A percentile compares a stretch with the other conserved stretches of the same genome.
Evolutionary conservation across 2,888 invertebrate genomes (phyloP).

Genomic region (Abrostola tripartita): DNA sequence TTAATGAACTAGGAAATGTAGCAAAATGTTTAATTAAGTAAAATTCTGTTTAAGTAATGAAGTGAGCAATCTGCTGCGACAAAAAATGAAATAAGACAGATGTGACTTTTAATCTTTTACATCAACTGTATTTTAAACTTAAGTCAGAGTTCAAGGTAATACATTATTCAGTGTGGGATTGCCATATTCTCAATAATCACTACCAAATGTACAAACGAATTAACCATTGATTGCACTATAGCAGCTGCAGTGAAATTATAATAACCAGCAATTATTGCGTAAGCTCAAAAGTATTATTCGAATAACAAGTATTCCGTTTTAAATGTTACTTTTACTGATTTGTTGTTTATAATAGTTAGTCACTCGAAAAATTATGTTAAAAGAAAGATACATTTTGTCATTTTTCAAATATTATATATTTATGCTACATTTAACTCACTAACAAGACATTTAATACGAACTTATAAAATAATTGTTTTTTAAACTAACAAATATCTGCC

Average conservation of each 20-base stretch:
- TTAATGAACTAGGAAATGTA: background rate
- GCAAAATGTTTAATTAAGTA: background rate
- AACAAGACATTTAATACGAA: too few relatives aligned
- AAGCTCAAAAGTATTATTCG: too few relatives aligned
- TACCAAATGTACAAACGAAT: slow-evolving; percentile 38
- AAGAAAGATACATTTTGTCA: too few relatives aligned
- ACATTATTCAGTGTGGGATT: slow-evolving; percentile 32
- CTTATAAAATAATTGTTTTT: too few relatives aligned
- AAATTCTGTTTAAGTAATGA: slow-evolving; percentile 2
- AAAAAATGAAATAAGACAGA: slow-evolving; percentile 3
- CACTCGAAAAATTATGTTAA: too few relatives aligned
- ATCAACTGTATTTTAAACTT: slow-evolving; percentile 9
- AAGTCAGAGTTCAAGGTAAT: slow-evolving; percentile 14
- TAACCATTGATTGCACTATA: slow-evolving; percentile 43
- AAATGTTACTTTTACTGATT: too few relatives aligned
- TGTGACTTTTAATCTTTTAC: slow-evolving; percentile 24
- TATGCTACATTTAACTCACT: too few relatives aligned
- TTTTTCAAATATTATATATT: too few relatives aligned
- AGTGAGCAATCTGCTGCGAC: background rate
- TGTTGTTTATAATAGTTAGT: too few relatives aligned
- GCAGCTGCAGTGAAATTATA: slow-evolving; percentile 41
- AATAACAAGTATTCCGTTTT: too few relatives aligned
- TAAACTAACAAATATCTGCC: too few relatives aligned
- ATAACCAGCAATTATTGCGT: background rate
- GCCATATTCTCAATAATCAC: slow-evolving; percentile 36